Conservation (phyloP, 2,797 vertebrate genomes). For the Esox lucius region DNA sequence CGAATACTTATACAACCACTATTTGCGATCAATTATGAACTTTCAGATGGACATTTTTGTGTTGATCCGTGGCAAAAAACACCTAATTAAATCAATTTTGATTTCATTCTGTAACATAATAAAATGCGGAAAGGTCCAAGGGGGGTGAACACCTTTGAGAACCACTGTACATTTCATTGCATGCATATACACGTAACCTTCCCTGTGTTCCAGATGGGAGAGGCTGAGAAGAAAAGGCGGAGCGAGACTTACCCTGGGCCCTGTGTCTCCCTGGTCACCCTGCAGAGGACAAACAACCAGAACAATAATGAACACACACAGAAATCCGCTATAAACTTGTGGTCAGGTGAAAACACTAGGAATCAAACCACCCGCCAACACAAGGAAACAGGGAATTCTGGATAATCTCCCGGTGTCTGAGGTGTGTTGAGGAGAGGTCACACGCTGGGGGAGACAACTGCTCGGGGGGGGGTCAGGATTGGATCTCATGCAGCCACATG, state of each 20-base stretch:
- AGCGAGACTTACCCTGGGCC: constrained; percentile 83
- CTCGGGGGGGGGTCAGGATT: constrained; percentile 39
- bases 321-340: not conserved
- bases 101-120: too few relatives aligned
- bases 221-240: not conserved
- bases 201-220: too few relatives aligned
- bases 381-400: not conserved
- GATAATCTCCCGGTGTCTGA: not conserved
- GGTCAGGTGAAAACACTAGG: too few relatives aligned
- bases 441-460: constrained; percentile 9
- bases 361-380: not conserved
- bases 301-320: constrained; percentile 11
- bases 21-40: too few relatives aligned
- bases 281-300: constrained; percentile 53
- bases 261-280: constrained; percentile 90
- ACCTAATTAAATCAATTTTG: too few relatives aligned
- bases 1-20: too few relatives aligned
- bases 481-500: constrained; percentile 33
- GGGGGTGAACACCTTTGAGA: too few relatives aligned
- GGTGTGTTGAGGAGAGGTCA: not conserved
- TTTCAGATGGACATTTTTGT: too few relatives aligned
- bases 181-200: too few relatives aligned
- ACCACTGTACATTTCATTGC: too few relatives aligned
- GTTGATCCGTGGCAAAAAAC: too few relatives aligned
- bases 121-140: too few relatives aligned